Conservation (phyloP, 2,888 invertebrate species). For the Rosalia funebris region DNA sequence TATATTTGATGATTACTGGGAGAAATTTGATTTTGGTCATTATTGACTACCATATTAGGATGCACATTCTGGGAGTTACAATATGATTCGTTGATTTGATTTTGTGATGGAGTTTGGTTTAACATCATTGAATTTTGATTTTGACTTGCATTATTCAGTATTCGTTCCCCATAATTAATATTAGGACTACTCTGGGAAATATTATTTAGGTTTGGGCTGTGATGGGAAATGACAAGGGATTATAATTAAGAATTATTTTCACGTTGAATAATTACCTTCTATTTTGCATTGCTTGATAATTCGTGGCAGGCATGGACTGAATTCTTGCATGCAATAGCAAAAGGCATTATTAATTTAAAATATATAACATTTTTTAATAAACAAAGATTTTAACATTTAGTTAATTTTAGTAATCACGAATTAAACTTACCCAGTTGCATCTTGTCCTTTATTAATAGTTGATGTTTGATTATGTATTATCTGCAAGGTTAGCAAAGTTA, state of each 20-base stretch:
- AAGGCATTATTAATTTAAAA: slow-evolving; percentile 9
- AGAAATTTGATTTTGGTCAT: not conserved
- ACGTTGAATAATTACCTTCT: slow-evolving; percentile 29
- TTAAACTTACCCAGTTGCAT: slow-evolving; percentile 70
- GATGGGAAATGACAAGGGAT: slow-evolving; percentile 15
- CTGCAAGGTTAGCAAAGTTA: slow-evolving; percentile 63
- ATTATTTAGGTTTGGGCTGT: slow-evolving; percentile 30
- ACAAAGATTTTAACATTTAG: not conserved
- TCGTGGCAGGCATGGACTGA: slow-evolving; percentile 44
- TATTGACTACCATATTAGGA: slow-evolving; percentile 3
- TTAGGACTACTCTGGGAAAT: slow-evolving; percentile 46
- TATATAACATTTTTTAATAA: slow-evolving; percentile 13
- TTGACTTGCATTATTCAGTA: slow-evolving; percentile 17
- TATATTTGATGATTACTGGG: slow-evolving; percentile 20
- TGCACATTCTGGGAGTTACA: too few species aligned
- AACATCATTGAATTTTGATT: slow-evolving; percentile 7
- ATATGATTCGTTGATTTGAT: slow-evolving; percentile 14
- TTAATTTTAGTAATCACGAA: too few species aligned
- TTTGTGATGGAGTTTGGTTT: slow-evolving; percentile 16
- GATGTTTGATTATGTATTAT: slow-evolving; percentile 73
- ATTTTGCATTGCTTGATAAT: slow-evolving; percentile 32
- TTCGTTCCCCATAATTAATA: slow-evolving; percentile 30
- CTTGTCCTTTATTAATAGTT: slow-evolving; percentile 65
- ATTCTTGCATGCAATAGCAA: slow-evolving; percentile 37
- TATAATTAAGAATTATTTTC: not conserved